Evolutionary conservation across 1,140 invertebrate genomes (phyloP).

Genomic region (Trachymyrmex septentrionalis): DNA sequence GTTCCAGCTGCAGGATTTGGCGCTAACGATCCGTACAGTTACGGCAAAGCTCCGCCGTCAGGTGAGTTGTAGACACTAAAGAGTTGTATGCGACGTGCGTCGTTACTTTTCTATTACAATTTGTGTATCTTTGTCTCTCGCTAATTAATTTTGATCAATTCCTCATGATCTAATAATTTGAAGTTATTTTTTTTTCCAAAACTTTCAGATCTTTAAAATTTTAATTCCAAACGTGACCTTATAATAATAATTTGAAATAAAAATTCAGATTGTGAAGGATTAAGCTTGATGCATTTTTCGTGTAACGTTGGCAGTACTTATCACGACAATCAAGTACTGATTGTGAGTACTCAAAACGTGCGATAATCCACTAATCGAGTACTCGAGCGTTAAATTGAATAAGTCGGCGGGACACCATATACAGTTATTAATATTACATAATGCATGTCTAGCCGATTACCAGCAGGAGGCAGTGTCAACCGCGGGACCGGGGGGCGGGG

Average conservation of each 20-base stretch:
- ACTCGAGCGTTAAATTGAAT: background rate
- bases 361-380: background rate
- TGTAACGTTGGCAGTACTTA: background rate
- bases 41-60: constrained; percentile 84
- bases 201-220: background rate
- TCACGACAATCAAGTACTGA: background rate
- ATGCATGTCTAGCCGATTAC: constrained; percentile 80
- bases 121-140: background rate
- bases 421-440: constrained; percentile 63
- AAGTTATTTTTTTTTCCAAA: background rate
- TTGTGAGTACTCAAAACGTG: background rate
- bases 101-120: background rate
- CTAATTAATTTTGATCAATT: background rate
- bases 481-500: constrained; percentile 73
- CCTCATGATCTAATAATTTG: background rate
- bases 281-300: background rate
- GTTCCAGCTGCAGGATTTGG: constrained; percentile 80
- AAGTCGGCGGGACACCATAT: background rate
- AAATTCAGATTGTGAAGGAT: background rate
- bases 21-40: constrained; percentile 84
- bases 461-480: constrained; percentile 81
- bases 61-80: constrained; percentile 71
- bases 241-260: background rate
- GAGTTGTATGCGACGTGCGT: background rate
- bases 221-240: background rate